Evolutionary conservation across 2,797 vertebrate genomes (phyloP).

Genomic region (Hippoglossus hippoglossus): DNA sequence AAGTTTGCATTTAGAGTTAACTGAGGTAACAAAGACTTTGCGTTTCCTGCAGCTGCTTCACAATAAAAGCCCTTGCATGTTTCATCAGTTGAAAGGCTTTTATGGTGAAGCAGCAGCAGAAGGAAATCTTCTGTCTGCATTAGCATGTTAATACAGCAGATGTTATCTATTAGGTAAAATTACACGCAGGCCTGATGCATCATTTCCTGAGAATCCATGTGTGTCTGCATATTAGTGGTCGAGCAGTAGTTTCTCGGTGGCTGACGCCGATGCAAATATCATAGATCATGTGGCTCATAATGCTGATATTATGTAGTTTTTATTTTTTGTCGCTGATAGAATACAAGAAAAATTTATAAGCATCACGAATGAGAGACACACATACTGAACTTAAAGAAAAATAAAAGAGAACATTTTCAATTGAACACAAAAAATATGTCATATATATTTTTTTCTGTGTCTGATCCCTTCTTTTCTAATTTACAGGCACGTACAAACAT

Average conservation of each 20-base stretch:
- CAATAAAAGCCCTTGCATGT: neutral
- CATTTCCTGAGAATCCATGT: constrained; percentile 4
- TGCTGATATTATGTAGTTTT: neutral
- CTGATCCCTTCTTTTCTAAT: too few relatives aligned
- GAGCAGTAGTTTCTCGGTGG: neutral
- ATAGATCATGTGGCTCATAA: neutral
- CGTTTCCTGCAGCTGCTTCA: neutral
- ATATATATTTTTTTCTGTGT: too few relatives aligned
- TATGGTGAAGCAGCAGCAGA: neutral
- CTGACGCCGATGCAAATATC: neutral
- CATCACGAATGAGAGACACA: too few relatives aligned
- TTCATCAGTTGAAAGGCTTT: neutral
- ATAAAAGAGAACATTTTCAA: too few relatives aligned
- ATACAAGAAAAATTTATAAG: too few relatives aligned
- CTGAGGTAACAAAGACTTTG: neutral
- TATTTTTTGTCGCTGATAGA: too few relatives aligned
- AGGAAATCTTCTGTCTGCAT: neutral
- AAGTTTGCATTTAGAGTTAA: neutral
- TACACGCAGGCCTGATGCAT: neutral
- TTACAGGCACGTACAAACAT: too few relatives aligned
- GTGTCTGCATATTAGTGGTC: constrained; percentile 1
- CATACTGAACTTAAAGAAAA: too few relatives aligned
- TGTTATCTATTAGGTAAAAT: constrained; percentile 12
- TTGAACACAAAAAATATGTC: too few relatives aligned
- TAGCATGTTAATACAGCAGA: neutral